Evolutionary conservation across 2,113 vertebrate genomes (phyloP).

Genomic region (Nymphicus hollandicus): DNA sequence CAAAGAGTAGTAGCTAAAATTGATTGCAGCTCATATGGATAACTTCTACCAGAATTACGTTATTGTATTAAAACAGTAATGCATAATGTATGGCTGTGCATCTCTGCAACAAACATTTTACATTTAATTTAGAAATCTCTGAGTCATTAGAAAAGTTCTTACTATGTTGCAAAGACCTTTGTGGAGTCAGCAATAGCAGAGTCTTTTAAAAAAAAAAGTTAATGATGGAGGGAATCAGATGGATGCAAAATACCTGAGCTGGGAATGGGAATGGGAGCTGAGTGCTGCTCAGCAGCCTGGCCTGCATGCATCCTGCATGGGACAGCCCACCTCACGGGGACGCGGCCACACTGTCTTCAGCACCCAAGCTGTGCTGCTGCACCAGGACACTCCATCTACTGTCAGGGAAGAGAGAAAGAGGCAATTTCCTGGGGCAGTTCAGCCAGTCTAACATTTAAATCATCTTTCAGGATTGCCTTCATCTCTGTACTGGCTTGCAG

Average conservation of each 20-base stretch:
- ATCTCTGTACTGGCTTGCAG: neutral
- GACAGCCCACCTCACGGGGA: neutral
- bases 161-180: neutral
- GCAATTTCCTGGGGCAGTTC: neutral
- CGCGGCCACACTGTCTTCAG: fast-evolving
- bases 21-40: conserved; percentile 59
- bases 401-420: neutral
- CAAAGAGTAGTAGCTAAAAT: conserved; percentile 47
- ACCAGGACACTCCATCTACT: fast-evolving
- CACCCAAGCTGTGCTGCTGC: neutral
- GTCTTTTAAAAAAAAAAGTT: neutral
- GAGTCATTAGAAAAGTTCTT: conserved; percentile 64
- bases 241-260: neutral
- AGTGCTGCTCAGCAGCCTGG: neutral
- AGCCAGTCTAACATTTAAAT: neutral
- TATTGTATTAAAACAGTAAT: conserved; percentile 41
- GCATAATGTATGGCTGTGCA: conserved; percentile 1
- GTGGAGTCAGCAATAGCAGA: conserved; percentile 25
- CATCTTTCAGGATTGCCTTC: neutral
- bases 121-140: conserved; percentile 68
- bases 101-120: conserved; percentile 53
- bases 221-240: neutral
- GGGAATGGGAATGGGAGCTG: neutral
- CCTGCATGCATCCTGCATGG: neutral
- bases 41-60: conserved; percentile 51